Evolutionary conservation across 2,797 vertebrate genomes (phyloP).

Genomic region (Enteromius anoplus): DNA sequence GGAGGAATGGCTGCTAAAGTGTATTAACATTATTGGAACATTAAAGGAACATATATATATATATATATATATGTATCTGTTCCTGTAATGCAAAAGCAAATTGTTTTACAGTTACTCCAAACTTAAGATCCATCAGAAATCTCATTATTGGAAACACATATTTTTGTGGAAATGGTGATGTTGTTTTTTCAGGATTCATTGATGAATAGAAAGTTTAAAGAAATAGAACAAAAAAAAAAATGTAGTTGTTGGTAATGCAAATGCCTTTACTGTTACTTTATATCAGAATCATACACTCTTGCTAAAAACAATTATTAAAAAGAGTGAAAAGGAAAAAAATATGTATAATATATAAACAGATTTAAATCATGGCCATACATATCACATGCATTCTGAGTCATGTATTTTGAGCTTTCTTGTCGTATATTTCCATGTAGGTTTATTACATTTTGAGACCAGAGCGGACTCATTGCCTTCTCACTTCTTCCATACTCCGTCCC

Average conservation of each 20-base stretch:
- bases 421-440: slow-evolving; percentile 66
- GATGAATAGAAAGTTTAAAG: not conserved
- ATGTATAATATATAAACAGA: not conserved
- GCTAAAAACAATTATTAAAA: not conserved
- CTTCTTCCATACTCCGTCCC: slow-evolving; percentile 76
- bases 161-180: not conserved
- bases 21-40: too few species aligned
- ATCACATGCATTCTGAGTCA: slow-evolving; percentile 50
- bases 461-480: slow-evolving; percentile 61
- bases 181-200: not conserved
- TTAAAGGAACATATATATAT: too few species aligned
- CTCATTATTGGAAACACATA: not conserved
- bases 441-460: slow-evolving; percentile 59
- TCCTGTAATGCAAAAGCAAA: not conserved
- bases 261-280: not conserved
- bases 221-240: not conserved
- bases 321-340: not conserved
- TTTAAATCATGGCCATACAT: slow-evolving; percentile 17
- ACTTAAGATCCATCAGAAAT: not conserved
- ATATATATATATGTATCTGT: not conserved
- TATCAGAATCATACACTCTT: not conserved
- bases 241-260: not conserved
- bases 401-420: slow-evolving; percentile 40
- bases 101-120: not conserved
- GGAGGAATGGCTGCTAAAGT: too few species aligned